Evolutionary conservation across 2,113 vertebrate genomes (phyloP).

Genomic region (Bos indicus): DNA sequence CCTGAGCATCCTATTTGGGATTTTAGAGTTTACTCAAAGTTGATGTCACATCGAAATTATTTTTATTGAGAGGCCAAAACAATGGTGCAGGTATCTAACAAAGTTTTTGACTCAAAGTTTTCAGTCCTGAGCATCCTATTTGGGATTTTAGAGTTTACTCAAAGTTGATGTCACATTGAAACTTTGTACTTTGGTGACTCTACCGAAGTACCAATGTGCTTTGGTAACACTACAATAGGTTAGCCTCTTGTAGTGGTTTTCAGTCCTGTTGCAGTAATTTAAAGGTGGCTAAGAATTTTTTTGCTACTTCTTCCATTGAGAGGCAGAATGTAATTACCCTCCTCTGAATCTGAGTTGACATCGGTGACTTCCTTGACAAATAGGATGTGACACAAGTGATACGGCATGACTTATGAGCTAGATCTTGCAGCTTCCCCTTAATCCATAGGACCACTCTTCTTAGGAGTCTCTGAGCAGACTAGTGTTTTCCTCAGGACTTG

Average conservation of each 20-base stretch:
- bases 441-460: neutral
- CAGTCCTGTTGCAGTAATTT: neutral
- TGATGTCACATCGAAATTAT: neutral
- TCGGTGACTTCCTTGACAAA: neutral
- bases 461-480: neutral
- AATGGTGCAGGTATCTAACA: neutral
- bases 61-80: neutral
- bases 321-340: neutral
- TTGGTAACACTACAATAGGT: neutral
- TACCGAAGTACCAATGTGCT: neutral
- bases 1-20: neutral
- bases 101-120: neutral
- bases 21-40: neutral
- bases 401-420: neutral
- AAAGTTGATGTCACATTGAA: neutral
- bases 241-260: neutral
- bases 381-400: neutral
- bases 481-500: neutral
- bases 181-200: neutral
- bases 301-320: neutral
- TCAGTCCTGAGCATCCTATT: neutral
- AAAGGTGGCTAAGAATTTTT: neutral
- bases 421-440: neutral
- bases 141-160: neutral
- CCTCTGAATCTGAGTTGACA: neutral